Evolutionary conservation across 2,888 invertebrate species (phyloP), one percentile per base, ranked within the genome.

Genomic region (Coenonympha arcania): DNA sequence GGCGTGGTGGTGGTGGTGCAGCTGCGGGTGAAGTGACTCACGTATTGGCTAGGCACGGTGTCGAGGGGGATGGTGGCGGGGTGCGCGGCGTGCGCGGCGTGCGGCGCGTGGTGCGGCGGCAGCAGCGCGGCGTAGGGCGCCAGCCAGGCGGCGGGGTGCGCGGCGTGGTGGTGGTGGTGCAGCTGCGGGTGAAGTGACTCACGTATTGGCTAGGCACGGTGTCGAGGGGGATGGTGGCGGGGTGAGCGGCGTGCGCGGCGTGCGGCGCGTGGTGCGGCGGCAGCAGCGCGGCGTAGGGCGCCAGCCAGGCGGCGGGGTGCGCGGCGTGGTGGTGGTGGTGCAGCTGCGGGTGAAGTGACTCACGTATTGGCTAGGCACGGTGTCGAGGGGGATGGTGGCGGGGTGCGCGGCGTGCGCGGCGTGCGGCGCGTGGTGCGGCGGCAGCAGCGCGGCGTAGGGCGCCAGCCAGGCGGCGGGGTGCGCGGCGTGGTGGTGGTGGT

Each of bases 361-460:
- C n/a, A n/a, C n/a, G n/a, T 84, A 86, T 85, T 85, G 86, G 78
- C 76, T 84, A 73, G 83, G 82, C 72, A 83, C 84, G 47, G 83
- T 78, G 63, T 83, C 84, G 66, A 84, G 80, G 61, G 83, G 86
- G 70, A 83, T 74, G 64, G 79, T 87, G 53, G 73, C 68, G 47
- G 75, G 81, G 64, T 80, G 87, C 52, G 79, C 73, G 47, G 76
- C 73, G 57, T 79, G 80, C 31, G 78, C 67, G 34, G 71, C 83
- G 69, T 75, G 82, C 19, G 74, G 78, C 49, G 73, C 64, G 44
- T 72, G 69, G 66, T 77, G 68, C 45, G 79, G 85, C 62, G 80
- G 85, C 60, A 79, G 69, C 54, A 81, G 77, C 52, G 82, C 73
- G 43, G 75, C 88, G 76, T 78, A 88, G 61, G 76, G 87, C 64